Evolutionary conservation across 35 echinoderm and acorn worm species (phyloP), one percentile per base, ranked within the genome.

Genomic region (Ophioderma brevispina): DNA sequence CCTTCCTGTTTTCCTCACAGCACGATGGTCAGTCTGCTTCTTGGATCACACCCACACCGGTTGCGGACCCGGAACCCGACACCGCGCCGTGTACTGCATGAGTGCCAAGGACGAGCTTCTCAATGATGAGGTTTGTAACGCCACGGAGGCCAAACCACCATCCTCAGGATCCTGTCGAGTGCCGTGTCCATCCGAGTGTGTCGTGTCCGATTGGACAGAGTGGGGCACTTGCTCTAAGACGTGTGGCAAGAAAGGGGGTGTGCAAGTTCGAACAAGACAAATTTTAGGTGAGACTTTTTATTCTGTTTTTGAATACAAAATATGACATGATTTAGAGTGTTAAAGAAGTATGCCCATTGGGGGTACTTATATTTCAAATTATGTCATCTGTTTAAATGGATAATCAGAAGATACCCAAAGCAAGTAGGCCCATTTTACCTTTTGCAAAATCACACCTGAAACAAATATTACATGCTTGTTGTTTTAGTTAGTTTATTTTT

Each of bases 141-240:
- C 28, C 35, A 37, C 82, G 0, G 38, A 32, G 38, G 19, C 19
- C 0, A 80, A 91, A 36, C 97, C 97, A 63, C 38, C 40, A 4
- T 11, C 40, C 0, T 52, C 77, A 36, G 90, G 89, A 31, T 42
- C 79, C 0, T 98, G 96, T 49, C 50, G 52, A 3, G 79, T 93
- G 15, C 96, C 96, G 0, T 98, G 96, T 36, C 93, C 96, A 8
- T 87, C 84, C 31, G 93, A 98, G 0, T 98, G 96, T 39, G 93
- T 93, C 10, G 85, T 98, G 14, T 95, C 93, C 8, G 93, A 98
- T 59, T 98, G 96, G 96, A 82, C 96, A 0, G 84, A 92, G 36
- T 98, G 96, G 96, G 80, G 88, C 5, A n/a, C 82, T 0, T 98
- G 96, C 39, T 95, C 96, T 15, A 85, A 85, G 70, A 89, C 93